phyloP scores from a whole-genome alignment of 1,140 invertebrate genomes.

The Wiebesia pumilae region DNA sequence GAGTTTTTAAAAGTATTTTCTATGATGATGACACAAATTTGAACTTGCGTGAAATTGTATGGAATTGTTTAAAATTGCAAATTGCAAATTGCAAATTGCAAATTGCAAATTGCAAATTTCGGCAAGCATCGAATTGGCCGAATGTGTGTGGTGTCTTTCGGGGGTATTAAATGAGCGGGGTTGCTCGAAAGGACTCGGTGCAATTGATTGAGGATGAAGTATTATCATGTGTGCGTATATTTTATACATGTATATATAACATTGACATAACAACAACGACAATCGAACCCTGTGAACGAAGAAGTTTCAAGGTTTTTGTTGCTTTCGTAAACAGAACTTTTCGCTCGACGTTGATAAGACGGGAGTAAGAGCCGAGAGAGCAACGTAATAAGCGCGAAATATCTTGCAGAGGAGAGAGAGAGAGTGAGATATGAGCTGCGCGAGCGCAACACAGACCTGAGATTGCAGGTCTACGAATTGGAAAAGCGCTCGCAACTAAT shows the following conservation, averaged over 20 bases:
- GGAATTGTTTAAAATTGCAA: too few species aligned
- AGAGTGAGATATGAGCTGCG: conserved; percentile 75
- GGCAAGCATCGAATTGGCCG: too few species aligned
- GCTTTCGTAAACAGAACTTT: conserved; percentile 52
- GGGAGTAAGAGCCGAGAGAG: conserved; percentile 56
- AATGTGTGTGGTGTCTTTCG: background rate
- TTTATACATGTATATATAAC: background rate
- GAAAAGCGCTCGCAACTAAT: conserved; percentile 75
- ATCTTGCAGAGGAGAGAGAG: conserved; percentile 75
- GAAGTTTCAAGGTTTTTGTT: conserved; percentile 53
- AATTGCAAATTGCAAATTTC: too few species aligned
- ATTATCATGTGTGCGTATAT: background rate
- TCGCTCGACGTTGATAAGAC: conserved; percentile 53
- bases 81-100: too few species aligned
- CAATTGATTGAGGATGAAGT: conserved; percentile 8
- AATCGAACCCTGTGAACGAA: conserved; percentile 53
- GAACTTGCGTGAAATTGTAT: too few species aligned
- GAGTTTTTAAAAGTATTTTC: too few species aligned
- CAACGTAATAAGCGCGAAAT: conserved; percentile 73
- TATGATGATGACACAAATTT: too few species aligned
- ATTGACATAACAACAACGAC: conserved; percentile 12
- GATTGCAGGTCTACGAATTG: conserved; percentile 75
- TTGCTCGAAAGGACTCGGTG: background rate
- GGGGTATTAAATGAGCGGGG: background rate
- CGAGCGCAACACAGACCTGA: conserved; percentile 75